Evolutionary conservation across 2,888 invertebrate genomes (phyloP).

Genomic region (Apamea monoglypha): DNA sequence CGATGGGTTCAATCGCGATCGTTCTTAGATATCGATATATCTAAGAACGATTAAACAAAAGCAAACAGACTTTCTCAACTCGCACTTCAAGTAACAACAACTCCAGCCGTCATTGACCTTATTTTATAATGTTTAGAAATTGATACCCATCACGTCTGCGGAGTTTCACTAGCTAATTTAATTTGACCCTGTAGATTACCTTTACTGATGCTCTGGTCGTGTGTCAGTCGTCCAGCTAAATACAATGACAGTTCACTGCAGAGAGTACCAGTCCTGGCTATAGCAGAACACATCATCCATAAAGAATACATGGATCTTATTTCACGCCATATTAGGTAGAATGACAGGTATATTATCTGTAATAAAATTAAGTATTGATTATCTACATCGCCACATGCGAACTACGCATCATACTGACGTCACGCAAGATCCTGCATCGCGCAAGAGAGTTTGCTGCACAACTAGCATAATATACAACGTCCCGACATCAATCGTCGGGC

Average conservation of each 20-base stretch:
- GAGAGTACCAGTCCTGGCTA: constrained; percentile 68
- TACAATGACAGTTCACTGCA: constrained; percentile 69
- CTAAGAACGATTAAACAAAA: no score
- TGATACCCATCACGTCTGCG: neutral
- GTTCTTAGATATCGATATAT: no score
- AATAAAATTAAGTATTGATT: constrained; percentile 35
- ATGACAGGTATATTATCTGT: constrained; percentile 62
- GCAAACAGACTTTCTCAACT: no score
- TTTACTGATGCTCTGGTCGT: constrained; percentile 68
- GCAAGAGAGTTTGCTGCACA: neutral
- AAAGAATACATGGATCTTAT: constrained; percentile 74
- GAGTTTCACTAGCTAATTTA: neutral
- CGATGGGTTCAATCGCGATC: no score
- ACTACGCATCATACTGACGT: neutral
- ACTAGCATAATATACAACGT: neutral
- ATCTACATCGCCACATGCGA: neutral
- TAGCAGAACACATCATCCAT: constrained; percentile 73
- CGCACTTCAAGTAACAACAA: no score
- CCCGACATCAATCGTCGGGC: no score
- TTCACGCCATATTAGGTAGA: constrained; percentile 77
- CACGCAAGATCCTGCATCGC: neutral
- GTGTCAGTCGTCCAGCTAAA: constrained; percentile 70
- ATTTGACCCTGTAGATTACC: constrained; percentile 3
- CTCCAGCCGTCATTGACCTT: neutral
- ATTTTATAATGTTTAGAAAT: neutral